Base-by-base conservation (phyloP, 1,140 invertebrate genomes). In the Rhynchophorus ferrugineus region DNA sequence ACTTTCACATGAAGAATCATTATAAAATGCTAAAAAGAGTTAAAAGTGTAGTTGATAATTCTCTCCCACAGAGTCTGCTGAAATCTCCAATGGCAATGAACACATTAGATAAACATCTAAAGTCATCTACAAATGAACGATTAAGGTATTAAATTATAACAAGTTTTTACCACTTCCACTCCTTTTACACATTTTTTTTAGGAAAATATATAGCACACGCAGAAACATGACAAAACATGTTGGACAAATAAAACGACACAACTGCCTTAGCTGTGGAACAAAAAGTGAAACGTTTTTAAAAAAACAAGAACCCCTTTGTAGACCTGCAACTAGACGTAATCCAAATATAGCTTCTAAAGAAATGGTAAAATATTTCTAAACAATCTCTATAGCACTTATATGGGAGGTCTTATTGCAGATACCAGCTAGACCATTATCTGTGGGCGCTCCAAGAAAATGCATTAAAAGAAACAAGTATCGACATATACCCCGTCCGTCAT, bases 1-100 rank as follows among this genome's bases (percentile, higher is more conserved):
- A 57, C 49, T 61, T 60, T 46, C 62, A 64, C 35, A 64, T 64
- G 62, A 54, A 33, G 42, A 60, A 61, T 42, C 62, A 64, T 45
- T 64, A 62, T 48, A 57, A 47, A 45, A 57, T 54, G 44, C 35
- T 64, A 16, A 58, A 39, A 43, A 57, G 57, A 19, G 58, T 57
- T 24, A 61, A 62, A 59, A 53, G 55, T 36, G 46, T 56, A 11
- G 54, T 62, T 42, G 57, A 64, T 58, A 55, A 48, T 62, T 62
- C 60, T 44, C 19, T 49, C 46, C 60, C 58, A 7, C 49, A 56
- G 56, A 51, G 52, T 46, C 51, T 56, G 17, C 42, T 47, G 3
- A 59, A 57, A n/a, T 44, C 41, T n/a, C 46, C 46, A 6, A 39
- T 49, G 43, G 45, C 53, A 18, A 33, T 45, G 22, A 35, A 39